Evolutionary conservation across 1,140 invertebrate genomes (phyloP).

Genomic region (Orius insidiosus): DNA sequence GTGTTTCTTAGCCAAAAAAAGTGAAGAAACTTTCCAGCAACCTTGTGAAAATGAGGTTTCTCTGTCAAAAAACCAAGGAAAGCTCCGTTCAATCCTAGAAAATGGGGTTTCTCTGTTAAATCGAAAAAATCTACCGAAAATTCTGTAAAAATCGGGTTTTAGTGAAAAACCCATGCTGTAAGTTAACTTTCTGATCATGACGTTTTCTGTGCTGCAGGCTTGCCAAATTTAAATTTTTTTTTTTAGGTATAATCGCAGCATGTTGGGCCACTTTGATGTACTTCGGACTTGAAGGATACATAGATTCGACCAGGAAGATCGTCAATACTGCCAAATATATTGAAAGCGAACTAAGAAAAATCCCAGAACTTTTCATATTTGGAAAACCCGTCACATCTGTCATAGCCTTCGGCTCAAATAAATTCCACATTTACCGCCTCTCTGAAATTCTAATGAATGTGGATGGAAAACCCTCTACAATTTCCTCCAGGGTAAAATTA

Average conservation of each 20-base stretch:
- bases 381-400: slow-evolving; percentile 83
- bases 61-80: too few relatives aligned
- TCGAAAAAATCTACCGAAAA: too few relatives aligned
- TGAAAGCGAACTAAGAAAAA: slow-evolving; percentile 54
- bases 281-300: slow-evolving; percentile 75
- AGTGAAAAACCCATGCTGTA: too few relatives aligned
- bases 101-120: too few relatives aligned
- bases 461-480: slow-evolving; percentile 95
- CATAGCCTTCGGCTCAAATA: slow-evolving; percentile 70
- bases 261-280: slow-evolving; percentile 93
- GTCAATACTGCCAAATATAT: slow-evolving; percentile 64
- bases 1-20: too few relatives aligned
- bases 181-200: too few relatives aligned
- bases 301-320: slow-evolving; percentile 69
- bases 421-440: slow-evolving; percentile 84
- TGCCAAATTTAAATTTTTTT: too few relatives aligned
- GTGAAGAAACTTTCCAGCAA: too few relatives aligned
- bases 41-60: too few relatives aligned
- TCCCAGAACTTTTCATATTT: slow-evolving; percentile 74
- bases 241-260: slow-evolving; percentile 59
- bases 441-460: slow-evolving; percentile 53
- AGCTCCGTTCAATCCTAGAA: too few relatives aligned
- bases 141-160: too few relatives aligned
- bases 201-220: too few relatives aligned
- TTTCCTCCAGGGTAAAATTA: slow-evolving; percentile 77